A percentile compares a stretch with the other conserved stretches of the same genome.
phyloP scores from a whole-genome alignment of 2,113 vertebrate species.

The Apteryx mantelli region DNA sequence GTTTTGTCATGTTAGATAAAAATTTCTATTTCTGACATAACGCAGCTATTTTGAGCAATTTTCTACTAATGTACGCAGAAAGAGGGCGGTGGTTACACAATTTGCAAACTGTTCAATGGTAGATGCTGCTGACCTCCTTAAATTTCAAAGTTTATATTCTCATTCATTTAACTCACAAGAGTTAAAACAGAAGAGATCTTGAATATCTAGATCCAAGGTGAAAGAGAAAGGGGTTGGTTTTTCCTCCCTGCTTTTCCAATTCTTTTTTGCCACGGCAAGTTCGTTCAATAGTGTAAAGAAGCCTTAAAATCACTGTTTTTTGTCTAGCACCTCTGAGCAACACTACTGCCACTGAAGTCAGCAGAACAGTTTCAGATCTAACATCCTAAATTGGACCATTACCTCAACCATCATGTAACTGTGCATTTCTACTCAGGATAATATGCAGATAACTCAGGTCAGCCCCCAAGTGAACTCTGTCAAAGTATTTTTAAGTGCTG shows the following conservation, averaged over 20 bases:
- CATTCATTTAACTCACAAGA: neutral
- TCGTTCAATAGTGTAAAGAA: neutral
- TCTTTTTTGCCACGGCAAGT: neutral
- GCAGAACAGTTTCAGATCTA: neutral
- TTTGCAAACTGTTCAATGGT: neutral
- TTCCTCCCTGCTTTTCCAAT: neutral
- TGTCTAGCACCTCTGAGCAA: neutral
- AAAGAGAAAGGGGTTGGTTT: neutral
- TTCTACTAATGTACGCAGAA: rapidly evolving
- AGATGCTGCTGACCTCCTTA: neutral
- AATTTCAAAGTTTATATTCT: neutral
- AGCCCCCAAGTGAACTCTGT: neutral
- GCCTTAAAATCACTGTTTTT: neutral
- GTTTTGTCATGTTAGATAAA: neutral
- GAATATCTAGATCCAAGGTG: neutral
- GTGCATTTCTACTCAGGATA: neutral
- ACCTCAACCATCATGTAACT: neutral
- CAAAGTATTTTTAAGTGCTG: neutral
- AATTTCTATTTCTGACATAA: neutral
- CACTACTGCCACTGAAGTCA: neutral
- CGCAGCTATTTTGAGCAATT: neutral
- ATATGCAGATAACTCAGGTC: neutral
- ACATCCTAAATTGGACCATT: neutral
- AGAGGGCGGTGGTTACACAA: neutral
- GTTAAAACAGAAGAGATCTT: neutral